Conservation (phyloP, 1,140 invertebrate species). For the Drosophila jambulina region DNA sequence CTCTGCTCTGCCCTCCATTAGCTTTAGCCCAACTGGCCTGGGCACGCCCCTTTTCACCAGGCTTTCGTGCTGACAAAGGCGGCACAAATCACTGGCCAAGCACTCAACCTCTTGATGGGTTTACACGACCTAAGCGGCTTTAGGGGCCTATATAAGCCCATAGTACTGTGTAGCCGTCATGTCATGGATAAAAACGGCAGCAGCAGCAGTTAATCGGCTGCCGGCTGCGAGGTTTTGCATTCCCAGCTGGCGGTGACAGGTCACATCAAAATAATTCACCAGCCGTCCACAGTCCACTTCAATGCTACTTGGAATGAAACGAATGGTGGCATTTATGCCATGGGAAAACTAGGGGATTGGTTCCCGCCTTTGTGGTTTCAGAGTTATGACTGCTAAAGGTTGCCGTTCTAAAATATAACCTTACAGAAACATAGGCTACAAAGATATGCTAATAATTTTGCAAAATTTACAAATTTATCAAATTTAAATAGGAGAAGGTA, state of each 20-base stretch:
- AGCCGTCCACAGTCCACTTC: conserved; percentile 4
- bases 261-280: conserved; percentile 42
- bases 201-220: conserved; percentile 38
- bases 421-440: neutral
- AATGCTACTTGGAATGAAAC: conserved; percentile 16
- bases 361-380: conserved; percentile 14
- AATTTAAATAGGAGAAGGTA: no score
- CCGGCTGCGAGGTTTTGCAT: conserved; percentile 33
- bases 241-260: conserved; percentile 30
- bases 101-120: conserved; percentile 65
- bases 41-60: neutral
- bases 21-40: neutral
- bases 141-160: conserved; percentile 28
- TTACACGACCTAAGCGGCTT: conserved; percentile 79
- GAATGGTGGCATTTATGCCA: conserved; percentile 9
- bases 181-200: conserved; percentile 39
- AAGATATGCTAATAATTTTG: neutral
- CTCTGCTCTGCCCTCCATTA: conserved; percentile 25
- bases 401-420: neutral
- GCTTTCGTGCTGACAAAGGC: conserved; percentile 61
- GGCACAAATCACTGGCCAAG: conserved; percentile 62
- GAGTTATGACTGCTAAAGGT: conserved; percentile 10
- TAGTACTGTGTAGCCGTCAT: conserved; percentile 22
- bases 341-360: conserved; percentile 2
- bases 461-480: neutral